Conservation (phyloP, 1,140 invertebrate species). For the Drosophila biarmipes region DNA sequence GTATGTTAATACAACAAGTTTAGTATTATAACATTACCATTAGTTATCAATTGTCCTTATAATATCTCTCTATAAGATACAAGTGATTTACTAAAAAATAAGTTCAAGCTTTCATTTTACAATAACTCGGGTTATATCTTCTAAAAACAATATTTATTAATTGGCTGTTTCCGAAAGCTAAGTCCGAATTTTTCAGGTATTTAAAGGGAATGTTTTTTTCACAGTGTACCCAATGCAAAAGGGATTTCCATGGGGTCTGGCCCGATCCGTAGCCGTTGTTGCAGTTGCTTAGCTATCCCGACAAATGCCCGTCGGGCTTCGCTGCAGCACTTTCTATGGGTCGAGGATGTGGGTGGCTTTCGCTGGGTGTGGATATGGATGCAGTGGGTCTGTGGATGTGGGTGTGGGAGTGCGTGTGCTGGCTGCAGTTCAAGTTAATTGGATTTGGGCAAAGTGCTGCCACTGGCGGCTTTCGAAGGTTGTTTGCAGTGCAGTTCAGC, state of each 20-base stretch:
- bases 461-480: conserved; percentile 61
- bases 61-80: no score
- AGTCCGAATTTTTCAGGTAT: no score
- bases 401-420: conserved; percentile 29
- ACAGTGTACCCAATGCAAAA: conserved; percentile 9
- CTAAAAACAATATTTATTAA: no score
- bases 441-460: conserved; percentile 77
- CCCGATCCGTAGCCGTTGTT: conserved; percentile 36
- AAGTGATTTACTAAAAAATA: no score
- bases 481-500: conserved; percentile 14
- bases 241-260: conserved; percentile 29
- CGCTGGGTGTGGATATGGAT: background rate
- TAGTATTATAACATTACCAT: no score
- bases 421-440: conserved; percentile 77
- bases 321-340: conserved; percentile 38
- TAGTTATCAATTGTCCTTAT: no score
- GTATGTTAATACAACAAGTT: no score
- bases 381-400: conserved; percentile 1
- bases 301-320: conserved; percentile 43
- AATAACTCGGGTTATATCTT: no score
- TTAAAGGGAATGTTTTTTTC: background rate
- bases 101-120: no score
- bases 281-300: conserved; percentile 48
- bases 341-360: conserved; percentile 9
- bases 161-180: no score